A percentile compares a stretch with the other conserved stretches of the same genome.
Conservation (phyloP, 2,888 invertebrate species). For the Thyatira batis region DNA sequence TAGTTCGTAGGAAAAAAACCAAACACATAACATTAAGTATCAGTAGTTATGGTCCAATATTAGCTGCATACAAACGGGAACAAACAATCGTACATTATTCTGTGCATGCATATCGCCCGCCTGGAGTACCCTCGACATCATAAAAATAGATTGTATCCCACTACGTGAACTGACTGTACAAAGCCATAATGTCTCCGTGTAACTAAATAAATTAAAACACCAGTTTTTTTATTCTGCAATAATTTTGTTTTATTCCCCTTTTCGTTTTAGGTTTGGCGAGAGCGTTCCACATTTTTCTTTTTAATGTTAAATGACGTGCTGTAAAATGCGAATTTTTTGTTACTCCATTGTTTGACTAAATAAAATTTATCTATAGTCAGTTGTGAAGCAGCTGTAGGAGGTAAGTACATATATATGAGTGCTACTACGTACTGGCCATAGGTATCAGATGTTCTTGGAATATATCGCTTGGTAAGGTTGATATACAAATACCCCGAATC, state of each 20-base stretch:
- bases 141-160: conserved; percentile 64
- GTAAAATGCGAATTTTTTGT: too few species aligned
- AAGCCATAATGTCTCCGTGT: conserved; percentile 22
- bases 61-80: conserved; percentile 22
- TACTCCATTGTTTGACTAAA: too few species aligned
- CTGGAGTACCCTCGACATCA: conserved; percentile 39
- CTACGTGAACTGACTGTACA: conserved; percentile 44
- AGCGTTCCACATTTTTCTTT: too few species aligned
- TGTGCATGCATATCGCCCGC: conserved; percentile 31
- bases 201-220: conserved; percentile 29
- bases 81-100: conserved; percentile 28
- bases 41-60: conserved; percentile 5
- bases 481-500: too few species aligned
- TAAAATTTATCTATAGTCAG: too few species aligned
- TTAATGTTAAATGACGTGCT: too few species aligned
- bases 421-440: too few species aligned
- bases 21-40: background rate
- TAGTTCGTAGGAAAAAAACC: background rate
- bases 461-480: too few species aligned
- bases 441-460: too few species aligned
- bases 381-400: too few species aligned
- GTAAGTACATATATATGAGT: too few species aligned
- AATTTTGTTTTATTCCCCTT: conserved; percentile 11
- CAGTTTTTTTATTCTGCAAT: conserved; percentile 26
- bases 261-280: background rate